Evolutionary conservation across 2,113 vertebrate genomes (phyloP).

Genomic region (Micronycteris hirsuta): DNA sequence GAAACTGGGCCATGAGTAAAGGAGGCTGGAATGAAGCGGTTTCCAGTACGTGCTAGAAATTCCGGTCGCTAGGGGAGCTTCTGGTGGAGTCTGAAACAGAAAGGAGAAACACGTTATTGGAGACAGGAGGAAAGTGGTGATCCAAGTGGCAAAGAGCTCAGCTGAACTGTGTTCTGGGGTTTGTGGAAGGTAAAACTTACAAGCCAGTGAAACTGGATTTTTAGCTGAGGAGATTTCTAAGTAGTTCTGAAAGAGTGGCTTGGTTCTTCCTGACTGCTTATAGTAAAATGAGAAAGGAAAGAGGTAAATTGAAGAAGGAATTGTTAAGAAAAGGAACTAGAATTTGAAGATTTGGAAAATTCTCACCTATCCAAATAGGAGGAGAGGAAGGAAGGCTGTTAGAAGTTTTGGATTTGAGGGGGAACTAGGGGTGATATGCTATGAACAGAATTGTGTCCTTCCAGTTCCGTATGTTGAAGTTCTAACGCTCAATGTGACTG

Average conservation of each 20-base stretch:
- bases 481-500: background rate
- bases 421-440: background rate
- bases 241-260: background rate
- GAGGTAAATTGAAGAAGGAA: background rate
- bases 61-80: accelerated
- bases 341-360: background rate
- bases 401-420: background rate
- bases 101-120: background rate
- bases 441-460: background rate
- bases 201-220: background rate
- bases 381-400: too few relatives aligned
- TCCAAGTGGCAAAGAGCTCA: background rate
- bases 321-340: background rate
- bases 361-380: background rate
- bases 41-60: background rate
- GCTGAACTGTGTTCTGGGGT: too few relatives aligned
- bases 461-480: background rate
- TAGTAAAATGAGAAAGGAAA: background rate
- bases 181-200: background rate
- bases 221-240: background rate
- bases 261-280: background rate
- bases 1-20: too few relatives aligned
- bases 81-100: too few relatives aligned
- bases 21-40: background rate
- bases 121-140: background rate